Evolutionary conservation across 2,888 invertebrate species (phyloP).

Genomic region (Sesia bembeciformis): DNA sequence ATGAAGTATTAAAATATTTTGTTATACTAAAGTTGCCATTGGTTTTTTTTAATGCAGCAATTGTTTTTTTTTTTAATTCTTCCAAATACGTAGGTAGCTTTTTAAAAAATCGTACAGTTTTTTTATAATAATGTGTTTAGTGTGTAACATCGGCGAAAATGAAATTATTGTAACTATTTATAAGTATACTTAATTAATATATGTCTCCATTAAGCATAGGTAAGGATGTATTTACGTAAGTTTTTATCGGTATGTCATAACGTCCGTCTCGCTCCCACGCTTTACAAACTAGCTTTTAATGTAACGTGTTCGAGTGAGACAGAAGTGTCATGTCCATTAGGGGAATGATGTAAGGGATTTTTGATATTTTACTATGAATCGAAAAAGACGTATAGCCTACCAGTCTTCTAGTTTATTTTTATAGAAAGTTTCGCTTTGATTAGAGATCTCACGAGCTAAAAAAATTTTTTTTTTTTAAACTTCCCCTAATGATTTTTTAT

Average conservation of each 20-base stretch:
- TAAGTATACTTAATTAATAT: slow-evolving; percentile 68
- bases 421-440: slow-evolving; percentile 47
- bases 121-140: neutral
- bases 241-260: slow-evolving; percentile 62
- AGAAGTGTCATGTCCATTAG: slow-evolving; percentile 58
- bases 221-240: slow-evolving; percentile 60
- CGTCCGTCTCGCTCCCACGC: slow-evolving; percentile 33
- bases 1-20: too few relatives aligned
- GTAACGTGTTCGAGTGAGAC: slow-evolving; percentile 28
- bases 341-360: slow-evolving; percentile 64
- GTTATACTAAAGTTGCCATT: too few relatives aligned
- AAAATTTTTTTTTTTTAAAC: slow-evolving; percentile 19
- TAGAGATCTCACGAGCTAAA: slow-evolving; percentile 33
- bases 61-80: slow-evolving; percentile 7
- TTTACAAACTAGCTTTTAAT: slow-evolving; percentile 10
- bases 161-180: slow-evolving; percentile 54
- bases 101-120: neutral
- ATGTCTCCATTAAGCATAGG: slow-evolving; percentile 61
- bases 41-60: slow-evolving; percentile 1
- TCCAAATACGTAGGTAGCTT: too few relatives aligned
- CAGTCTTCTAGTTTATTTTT: slow-evolving; percentile 49
- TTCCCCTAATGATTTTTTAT: slow-evolving; percentile 41
- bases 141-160: slow-evolving; percentile 2
- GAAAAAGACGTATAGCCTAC: slow-evolving; percentile 63
- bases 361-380: slow-evolving; percentile 72